Percentiles rank a stretch among this genome's conserved stretches.
Evolutionary conservation across 2,888 invertebrate species (phyloP).

Genomic region (Erebia epiphron): DNA sequence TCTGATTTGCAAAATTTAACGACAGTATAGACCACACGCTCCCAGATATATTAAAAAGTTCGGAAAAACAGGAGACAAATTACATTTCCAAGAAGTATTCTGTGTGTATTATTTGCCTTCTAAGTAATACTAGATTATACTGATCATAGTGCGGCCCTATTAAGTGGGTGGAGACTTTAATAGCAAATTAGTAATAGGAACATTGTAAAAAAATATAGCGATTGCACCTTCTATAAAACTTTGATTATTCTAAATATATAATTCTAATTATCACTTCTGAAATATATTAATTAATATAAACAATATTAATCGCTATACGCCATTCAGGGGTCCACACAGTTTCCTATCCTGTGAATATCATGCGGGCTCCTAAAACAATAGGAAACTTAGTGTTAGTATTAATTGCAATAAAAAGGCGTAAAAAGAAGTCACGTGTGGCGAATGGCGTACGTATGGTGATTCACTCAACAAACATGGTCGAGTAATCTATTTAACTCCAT

Average conservation of each 20-base stretch:
- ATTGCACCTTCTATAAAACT: conserved; percentile 34
- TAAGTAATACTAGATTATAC: neutral
- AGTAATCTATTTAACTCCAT: too few relatives aligned
- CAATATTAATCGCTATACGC: neutral
- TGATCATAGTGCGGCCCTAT: neutral
- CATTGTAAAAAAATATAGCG: conserved; percentile 32
- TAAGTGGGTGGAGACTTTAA: neutral
- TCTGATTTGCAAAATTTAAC: too few relatives aligned
- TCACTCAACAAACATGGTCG: too few relatives aligned
- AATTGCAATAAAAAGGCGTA: neutral
- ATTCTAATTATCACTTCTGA: conserved; percentile 26
- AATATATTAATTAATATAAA: conserved; percentile 24
- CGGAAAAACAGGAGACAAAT: too few relatives aligned
- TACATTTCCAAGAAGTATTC: too few relatives aligned
- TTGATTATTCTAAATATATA: conserved; percentile 26
- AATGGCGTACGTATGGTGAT: too few relatives aligned
- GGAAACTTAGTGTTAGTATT: neutral
- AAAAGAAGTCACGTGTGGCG: too few relatives aligned
- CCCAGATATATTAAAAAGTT: too few relatives aligned
- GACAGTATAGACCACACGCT: too few relatives aligned
- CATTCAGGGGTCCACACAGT: neutral
- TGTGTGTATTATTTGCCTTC: neutral
- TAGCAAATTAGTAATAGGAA: conserved; percentile 18
- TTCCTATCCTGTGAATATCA: conserved; percentile 38
- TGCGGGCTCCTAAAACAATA: conserved; percentile 44